A percentile compares a stretch with the other conserved stretches of the same genome.
Evolutionary conservation across 2,797 vertebrate genomes (phyloP).

Genomic region (Adelosebastes latens): DNA sequence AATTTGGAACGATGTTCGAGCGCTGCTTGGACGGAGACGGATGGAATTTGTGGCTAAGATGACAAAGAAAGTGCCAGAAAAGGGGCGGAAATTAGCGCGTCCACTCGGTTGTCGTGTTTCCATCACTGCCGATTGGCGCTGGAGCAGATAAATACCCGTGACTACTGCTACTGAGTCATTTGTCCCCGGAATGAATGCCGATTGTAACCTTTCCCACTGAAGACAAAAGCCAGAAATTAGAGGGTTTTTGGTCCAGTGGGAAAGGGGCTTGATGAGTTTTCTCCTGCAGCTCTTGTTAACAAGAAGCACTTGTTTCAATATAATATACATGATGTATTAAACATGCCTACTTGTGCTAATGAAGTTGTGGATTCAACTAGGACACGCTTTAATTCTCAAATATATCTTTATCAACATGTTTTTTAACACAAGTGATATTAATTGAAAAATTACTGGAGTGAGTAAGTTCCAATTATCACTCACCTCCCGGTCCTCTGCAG

Average conservation of each 20-base stretch:
- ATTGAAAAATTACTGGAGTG: neutral
- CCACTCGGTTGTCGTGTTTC: neutral
- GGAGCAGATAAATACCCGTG: neutral
- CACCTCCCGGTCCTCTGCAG: constrained; percentile 93
- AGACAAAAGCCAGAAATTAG: neutral
- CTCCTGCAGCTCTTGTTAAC: neutral
- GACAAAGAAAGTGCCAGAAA: neutral
- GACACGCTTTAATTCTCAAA: neutral
- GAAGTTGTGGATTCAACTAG: neutral
- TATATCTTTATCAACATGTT: neutral
- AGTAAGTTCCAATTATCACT: constrained; percentile 51
- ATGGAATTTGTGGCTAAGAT: neutral
- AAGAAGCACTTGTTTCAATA: neutral
- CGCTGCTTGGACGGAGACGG: neutral
- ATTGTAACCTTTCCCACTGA: neutral
- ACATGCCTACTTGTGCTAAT: neutral
- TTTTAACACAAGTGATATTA: neutral
- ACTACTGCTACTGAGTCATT: neutral
- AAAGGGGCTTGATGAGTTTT: neutral
- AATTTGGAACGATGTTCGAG: neutral
- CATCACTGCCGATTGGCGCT: neutral
- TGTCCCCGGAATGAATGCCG: neutral
- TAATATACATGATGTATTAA: constrained; percentile 7
- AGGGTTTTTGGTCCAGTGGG: neutral
- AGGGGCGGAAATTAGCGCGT: neutral